Evolutionary conservation across 1,140 invertebrate genomes (phyloP).

Genomic region (Bombyx mandarina): DNA sequence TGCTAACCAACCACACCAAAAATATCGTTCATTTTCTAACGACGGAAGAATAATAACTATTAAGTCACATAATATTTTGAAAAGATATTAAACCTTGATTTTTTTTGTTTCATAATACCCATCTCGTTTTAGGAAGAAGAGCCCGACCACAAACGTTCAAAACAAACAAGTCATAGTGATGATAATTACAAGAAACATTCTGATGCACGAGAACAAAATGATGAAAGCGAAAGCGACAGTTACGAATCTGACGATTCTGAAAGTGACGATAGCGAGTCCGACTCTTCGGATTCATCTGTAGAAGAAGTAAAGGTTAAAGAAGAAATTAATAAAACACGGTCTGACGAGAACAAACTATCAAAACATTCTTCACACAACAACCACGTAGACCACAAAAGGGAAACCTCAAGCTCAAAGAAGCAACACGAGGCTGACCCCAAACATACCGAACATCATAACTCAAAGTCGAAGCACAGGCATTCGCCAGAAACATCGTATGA

Average conservation of each 20-base stretch:
- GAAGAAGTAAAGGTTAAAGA: slow-evolving; percentile 30
- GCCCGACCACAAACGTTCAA: slow-evolving; percentile 37
- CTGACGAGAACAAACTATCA: slow-evolving; percentile 23
- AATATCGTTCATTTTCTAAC: too few species aligned
- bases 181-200: slow-evolving; percentile 34
- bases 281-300: slow-evolving; percentile 42
- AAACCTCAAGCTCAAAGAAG: slow-evolving; percentile 33
- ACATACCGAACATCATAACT: slow-evolving; percentile 28
- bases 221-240: slow-evolving; percentile 40
- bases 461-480: slow-evolving; percentile 23
- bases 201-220: slow-evolving; percentile 31
- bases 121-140: slow-evolving; percentile 41
- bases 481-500: slow-evolving; percentile 36
- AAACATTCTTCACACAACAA: slow-evolving; percentile 33
- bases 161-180: slow-evolving; percentile 33
- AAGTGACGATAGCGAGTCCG: slow-evolving; percentile 37
- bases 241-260: slow-evolving; percentile 38
- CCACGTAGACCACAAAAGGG: slow-evolving; percentile 28
- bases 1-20: too few species aligned
- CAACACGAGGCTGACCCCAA: slow-evolving; percentile 23
- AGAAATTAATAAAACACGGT: slow-evolving; percentile 29
- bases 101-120: neutral
- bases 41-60: too few species aligned
- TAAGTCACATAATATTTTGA: neutral
- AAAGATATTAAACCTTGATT: neutral